Evolutionary conservation across 2,888 invertebrate species (phyloP).

Genomic region (Calliscelio sp.): DNA sequence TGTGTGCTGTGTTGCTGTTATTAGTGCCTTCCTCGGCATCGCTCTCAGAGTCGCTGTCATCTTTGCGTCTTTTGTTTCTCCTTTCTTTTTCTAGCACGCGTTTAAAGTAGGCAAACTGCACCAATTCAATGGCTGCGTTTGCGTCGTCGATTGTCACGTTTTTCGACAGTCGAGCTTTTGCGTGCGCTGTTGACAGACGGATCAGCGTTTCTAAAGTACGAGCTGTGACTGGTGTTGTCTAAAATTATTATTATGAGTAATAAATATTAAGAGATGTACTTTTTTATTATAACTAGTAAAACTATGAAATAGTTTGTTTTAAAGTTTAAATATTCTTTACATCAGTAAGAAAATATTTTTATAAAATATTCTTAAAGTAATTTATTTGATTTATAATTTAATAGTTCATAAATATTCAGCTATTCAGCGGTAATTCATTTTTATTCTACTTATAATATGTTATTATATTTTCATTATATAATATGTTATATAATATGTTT

Average conservation of each 20-base stretch:
- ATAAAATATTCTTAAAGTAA: too few relatives aligned
- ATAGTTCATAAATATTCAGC: too few relatives aligned
- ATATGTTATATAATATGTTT: too few relatives aligned
- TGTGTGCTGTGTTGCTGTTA: constrained; percentile 76
- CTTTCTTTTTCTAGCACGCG: constrained; percentile 94
- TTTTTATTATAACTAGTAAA: too few relatives aligned
- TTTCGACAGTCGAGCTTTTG: constrained; percentile 96
- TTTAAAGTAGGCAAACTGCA: constrained; percentile 98
- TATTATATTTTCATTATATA: too few relatives aligned
- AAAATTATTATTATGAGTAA: too few relatives aligned
- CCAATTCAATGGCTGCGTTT: constrained; percentile 95
- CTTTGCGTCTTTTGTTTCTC: constrained; percentile 88
- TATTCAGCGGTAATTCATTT: too few relatives aligned
- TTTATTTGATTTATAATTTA: too few relatives aligned
- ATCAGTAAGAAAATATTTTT: too few relatives aligned
- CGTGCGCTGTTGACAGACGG: constrained; percentile 98
- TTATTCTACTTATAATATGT: too few relatives aligned
- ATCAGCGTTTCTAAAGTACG: constrained; percentile 99
- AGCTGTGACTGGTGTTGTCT: constrained; percentile 99
- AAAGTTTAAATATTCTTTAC: too few relatives aligned
- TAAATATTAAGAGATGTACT: constrained; percentile 5
- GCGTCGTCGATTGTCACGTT: constrained; percentile 95
- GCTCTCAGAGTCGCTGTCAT: constrained; percentile 81
- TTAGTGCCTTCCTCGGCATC: constrained; percentile 66
- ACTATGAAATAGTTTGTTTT: too few relatives aligned